Conservation (phyloP, 2,113 vertebrate species). For the Rhabdomys dilectus region DNA sequence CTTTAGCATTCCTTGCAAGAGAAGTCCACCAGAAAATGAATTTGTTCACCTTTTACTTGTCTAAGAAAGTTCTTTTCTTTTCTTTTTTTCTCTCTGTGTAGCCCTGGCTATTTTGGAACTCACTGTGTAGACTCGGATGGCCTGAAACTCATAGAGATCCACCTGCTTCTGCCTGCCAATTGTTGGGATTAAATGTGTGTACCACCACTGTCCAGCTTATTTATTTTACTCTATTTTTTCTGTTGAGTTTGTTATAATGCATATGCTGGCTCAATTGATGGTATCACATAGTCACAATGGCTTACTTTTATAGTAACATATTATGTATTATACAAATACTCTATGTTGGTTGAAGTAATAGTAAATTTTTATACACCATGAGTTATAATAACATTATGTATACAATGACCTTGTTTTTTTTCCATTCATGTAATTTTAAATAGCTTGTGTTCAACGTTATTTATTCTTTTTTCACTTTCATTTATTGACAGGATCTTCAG, state of each 20-base stretch:
- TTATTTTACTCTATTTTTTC: not conserved
- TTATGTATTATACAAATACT: not conserved
- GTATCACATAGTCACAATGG: not conserved
- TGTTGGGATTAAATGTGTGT: not conserved
- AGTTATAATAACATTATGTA: not conserved
- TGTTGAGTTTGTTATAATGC: not conserved
- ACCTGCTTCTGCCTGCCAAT: not conserved
- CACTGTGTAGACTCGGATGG: not conserved
- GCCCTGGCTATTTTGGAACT: not conserved
- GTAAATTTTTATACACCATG: not conserved
- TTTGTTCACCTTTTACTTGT: not conserved
- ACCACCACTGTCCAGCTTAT: not conserved
- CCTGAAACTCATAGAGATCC: not conserved
- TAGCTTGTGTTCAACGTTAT: not conserved
- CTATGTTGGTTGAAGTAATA: not conserved
- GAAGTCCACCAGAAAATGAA: not conserved
- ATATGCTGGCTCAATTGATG: not conserved
- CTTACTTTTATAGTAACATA: not conserved
- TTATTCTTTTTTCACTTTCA: not conserved
- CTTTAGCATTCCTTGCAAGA: no score
- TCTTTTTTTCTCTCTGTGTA: not conserved
- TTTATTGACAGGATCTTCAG: not conserved
- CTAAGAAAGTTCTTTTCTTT: not conserved
- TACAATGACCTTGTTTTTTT: not conserved
- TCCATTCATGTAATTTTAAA: not conserved